phyloP scores from a whole-genome alignment of 53 echinoderm and acorn worm genomes.

The Patiria pectinifera region DNA sequence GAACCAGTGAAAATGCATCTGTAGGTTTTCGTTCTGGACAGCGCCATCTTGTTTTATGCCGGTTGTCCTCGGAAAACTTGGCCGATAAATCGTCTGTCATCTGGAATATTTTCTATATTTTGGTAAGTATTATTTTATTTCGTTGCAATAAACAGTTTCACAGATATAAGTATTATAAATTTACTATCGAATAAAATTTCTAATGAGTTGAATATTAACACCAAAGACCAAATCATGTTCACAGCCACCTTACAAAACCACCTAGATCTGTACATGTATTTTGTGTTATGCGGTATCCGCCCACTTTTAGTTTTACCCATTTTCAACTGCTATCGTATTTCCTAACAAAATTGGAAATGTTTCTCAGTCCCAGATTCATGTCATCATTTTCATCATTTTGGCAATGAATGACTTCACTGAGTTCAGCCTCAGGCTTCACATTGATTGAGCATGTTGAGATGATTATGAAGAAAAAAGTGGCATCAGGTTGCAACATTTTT shows the following conservation, averaged over 20 bases:
- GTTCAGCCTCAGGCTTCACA: no score
- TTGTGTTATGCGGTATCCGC: not conserved
- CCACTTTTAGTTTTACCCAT: constrained; percentile 29
- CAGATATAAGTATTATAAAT: not conserved
- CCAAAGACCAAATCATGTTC: not conserved
- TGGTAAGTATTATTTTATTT: constrained; percentile 6
- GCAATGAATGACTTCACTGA: no score
- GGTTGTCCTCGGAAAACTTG: not conserved
- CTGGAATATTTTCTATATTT: not conserved
- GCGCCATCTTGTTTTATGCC: constrained; percentile 49
- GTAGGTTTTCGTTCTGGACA: constrained; percentile 24
- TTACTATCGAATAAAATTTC: not conserved
- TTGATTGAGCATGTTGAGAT: no score
- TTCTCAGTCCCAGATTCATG: no score
- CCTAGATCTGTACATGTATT: not conserved
- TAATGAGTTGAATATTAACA: not conserved
- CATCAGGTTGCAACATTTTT: no score
- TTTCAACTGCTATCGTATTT: no score
- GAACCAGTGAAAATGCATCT: constrained; percentile 43
- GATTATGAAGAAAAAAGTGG: no score
- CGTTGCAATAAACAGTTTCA: not conserved
- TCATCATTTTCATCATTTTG: no score
- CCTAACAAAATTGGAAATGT: no score
- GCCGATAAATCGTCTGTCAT: constrained; percentile 19
- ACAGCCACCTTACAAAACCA: no score